A percentile compares a stretch with the other conserved stretches of the same genome.
phyloP scores from a whole-genome alignment of 1,140 invertebrate genomes.

The Danaus melanippus region DNA sequence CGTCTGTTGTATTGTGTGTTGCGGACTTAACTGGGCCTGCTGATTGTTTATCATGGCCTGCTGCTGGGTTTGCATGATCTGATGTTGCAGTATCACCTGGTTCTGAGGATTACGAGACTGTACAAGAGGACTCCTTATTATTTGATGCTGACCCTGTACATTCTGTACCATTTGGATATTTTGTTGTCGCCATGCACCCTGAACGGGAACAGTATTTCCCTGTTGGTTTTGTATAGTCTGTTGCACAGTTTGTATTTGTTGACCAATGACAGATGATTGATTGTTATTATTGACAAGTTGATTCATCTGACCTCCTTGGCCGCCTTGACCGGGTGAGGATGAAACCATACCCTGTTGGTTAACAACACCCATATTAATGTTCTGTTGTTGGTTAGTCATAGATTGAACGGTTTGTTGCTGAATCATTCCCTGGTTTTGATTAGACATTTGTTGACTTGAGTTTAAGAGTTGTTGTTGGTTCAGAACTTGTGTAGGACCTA shows the following conservation, averaged over 20 bases:
- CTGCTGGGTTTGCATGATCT: slow-evolving; percentile 67
- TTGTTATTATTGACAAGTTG: slow-evolving; percentile 48
- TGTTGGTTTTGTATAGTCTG: slow-evolving; percentile 57
- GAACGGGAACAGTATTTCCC: slow-evolving; percentile 47
- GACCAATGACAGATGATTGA: slow-evolving; percentile 54
- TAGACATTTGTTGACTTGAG: slow-evolving; percentile 45
- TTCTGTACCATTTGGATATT: slow-evolving; percentile 68
- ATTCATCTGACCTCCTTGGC: slow-evolving; percentile 46
- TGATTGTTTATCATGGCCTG: slow-evolving; percentile 61
- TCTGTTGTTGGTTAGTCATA: slow-evolving; percentile 56
- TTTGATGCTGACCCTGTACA: slow-evolving; percentile 63
- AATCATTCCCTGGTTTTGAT: slow-evolving; percentile 50
- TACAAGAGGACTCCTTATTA: slow-evolving; percentile 63
- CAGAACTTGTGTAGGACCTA: slow-evolving; percentile 49
- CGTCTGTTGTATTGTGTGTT: slow-evolving; percentile 58
- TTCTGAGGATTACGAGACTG: slow-evolving; percentile 63
- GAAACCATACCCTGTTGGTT: slow-evolving; percentile 53
- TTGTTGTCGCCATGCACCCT: slow-evolving; percentile 70
- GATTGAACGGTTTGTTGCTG: slow-evolving; percentile 63
- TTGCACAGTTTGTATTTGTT: slow-evolving; percentile 59
- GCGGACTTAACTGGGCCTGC: slow-evolving; percentile 56
- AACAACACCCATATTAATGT: slow-evolving; percentile 58
- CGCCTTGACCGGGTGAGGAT: slow-evolving; percentile 44
- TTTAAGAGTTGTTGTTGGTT: slow-evolving; percentile 54
- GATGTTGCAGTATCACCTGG: slow-evolving; percentile 68